A percentile compares a stretch with the other conserved stretches of the same genome.
These are phyloP conservation scores for Pteropus alecto DNA, from an alignment of 2,113 vertebrate species.

Conservation along the genomic window DNA sequence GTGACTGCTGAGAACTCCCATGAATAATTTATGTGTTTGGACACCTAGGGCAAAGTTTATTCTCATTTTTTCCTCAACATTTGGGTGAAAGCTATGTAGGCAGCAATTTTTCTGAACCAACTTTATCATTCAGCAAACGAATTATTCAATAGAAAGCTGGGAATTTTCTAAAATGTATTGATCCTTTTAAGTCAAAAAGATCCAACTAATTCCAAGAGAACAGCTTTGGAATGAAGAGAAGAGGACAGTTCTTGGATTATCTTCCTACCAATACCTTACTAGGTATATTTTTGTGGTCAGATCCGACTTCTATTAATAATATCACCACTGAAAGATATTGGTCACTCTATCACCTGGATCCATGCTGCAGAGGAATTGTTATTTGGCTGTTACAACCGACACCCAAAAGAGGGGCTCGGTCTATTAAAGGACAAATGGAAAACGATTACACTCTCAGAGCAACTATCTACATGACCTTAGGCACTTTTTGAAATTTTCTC, in stretches of 20 bases:
- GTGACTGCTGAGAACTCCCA: neutral
- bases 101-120: neutral
- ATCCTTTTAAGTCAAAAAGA: neutral
- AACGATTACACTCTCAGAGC: neutral
- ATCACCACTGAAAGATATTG: neutral
- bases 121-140: neutral
- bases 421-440: neutral
- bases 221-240: neutral
- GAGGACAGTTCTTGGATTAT: neutral
- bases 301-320: neutral
- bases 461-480: neutral
- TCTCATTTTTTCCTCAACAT: neutral
- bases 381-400: neutral
- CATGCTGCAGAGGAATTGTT: neutral
- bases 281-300: neutral
- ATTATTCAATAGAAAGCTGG: neutral
- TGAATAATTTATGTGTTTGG: neutral
- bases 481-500: neutral
- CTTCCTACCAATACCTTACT: neutral
- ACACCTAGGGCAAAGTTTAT: neutral
- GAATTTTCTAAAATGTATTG: neutral
- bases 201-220: neutral
- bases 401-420: neutral
- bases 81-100: neutral
- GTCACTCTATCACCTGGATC: neutral